These are phyloP conservation scores for Meda fulgida DNA, from an alignment of 2,797 vertebrate genomes.

Conservation along the genomic window DNA sequence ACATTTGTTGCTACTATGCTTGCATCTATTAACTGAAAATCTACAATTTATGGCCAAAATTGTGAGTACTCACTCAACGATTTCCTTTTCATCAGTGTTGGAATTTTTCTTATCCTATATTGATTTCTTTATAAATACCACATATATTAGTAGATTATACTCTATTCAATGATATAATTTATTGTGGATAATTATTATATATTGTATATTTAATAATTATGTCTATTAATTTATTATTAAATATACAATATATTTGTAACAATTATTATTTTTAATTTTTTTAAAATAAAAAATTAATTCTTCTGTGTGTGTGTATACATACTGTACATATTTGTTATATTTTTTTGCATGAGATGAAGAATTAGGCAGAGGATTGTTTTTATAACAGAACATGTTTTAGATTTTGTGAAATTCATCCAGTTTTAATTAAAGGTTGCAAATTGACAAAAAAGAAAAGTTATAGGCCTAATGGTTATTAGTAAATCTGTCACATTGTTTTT, in stretches of 20 bases:
- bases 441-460: not conserved
- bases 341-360: not conserved
- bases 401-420: not conserved
- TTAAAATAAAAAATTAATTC: too few species aligned
- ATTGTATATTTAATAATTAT: not conserved
- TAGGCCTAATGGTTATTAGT: not conserved
- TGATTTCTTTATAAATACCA: not conserved
- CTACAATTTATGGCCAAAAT: not conserved
- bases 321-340: too few species aligned
- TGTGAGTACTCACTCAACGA: not conserved
- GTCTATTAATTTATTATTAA: not conserved
- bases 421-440: not conserved
- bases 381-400: not conserved
- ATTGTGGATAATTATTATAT: not conserved
- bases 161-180: not conserved
- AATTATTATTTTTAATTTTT: too few species aligned
- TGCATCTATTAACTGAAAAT: constrained; percentile 1
- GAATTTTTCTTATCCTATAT: not conserved
- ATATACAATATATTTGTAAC: not conserved
- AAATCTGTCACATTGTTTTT: not conserved
- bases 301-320: too few species aligned
- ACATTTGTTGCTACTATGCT: not conserved
- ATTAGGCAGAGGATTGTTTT: not conserved
- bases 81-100: not conserved
- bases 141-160: not conserved